These are phyloP conservation scores for Semicossyphus pulcher DNA, from an alignment of 2,113 vertebrate species.

Conservation along the genomic window DNA sequence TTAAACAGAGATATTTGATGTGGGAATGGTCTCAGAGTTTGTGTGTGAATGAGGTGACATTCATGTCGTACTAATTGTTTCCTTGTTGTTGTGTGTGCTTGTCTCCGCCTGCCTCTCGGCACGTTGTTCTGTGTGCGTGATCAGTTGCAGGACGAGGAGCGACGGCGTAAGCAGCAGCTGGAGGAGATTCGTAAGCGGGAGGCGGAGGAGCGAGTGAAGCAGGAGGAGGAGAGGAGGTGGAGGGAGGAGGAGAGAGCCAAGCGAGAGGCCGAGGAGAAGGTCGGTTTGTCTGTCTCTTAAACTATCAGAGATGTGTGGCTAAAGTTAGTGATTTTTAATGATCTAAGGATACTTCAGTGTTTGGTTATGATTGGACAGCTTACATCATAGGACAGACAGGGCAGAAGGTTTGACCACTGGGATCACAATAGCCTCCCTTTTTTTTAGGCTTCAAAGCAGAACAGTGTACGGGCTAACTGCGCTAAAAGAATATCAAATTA, in stretches of 20 bases:
- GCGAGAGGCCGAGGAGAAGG: constrained; percentile 95
- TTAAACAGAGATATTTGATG: constrained; percentile 1
- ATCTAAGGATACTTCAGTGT: neutral
- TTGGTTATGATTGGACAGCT: too few species aligned
- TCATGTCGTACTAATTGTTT: constrained; percentile 27
- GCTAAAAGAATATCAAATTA: too few species aligned
- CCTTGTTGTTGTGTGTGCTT: constrained; percentile 29
- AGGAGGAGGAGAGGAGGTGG: constrained; percentile 91
- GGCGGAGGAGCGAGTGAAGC: constrained; percentile 91
- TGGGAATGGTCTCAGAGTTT: constrained; percentile 1
- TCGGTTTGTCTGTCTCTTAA: constrained; percentile 67
- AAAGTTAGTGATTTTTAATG: neutral
- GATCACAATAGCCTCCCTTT: too few species aligned
- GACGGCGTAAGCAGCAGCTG: constrained; percentile 93
- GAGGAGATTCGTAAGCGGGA: constrained; percentile 95
- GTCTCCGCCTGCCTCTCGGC: constrained; percentile 23
- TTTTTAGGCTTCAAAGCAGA: too few species aligned
- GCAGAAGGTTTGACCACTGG: too few species aligned
- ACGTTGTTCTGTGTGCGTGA: constrained; percentile 20
- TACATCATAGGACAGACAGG: too few species aligned
- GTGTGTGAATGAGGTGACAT: neutral
- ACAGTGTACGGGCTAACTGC: too few species aligned
- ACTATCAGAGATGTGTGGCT: neutral
- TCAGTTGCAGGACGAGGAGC: constrained; percentile 98
- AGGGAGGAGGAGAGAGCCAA: constrained; percentile 92